Evolutionary conservation across 64 coral and sea anemone species (phyloP), one percentile per base, ranked within the genome.

Genomic region (Astreopora myriophthalma): DNA sequence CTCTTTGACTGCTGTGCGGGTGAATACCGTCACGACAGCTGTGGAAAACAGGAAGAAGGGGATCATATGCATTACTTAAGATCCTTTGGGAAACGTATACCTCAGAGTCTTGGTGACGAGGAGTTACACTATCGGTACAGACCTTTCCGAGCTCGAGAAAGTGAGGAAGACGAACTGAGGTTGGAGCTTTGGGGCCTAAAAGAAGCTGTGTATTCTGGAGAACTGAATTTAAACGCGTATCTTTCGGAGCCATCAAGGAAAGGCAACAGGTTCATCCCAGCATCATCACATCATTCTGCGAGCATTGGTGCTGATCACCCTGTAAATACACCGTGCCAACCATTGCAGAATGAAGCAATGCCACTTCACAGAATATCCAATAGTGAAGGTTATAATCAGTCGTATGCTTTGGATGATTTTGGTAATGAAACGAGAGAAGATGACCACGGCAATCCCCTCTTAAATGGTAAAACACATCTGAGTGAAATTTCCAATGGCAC

Each of bases 121-220:
- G 80, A 62, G 48, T 12, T 69, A 11, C 16, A n/a, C 13, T 52
- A 36, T 78, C 30, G n/a, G 9, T 51, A 37, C 23, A 69, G 42
- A 75, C 49, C 67, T 20, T 57, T 75, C 34, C 69, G 19, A 2
- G 62, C 14, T 16, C 10, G 38, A 37, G 72, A 94, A 66, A 34
- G 60, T 55, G 95, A 97, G 19, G 91, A 94, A 58, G 95, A 97
- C 6, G 86, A 94, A 14, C 52, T 97, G 24, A 93, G 86, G 33
- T 66, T 97, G 26, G 95, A 97, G 60, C 27, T 94, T 20, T 97
- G 91, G 95, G 95, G 95, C 2, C 58, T 97, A 70, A 84, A 84
- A 71, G 92, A 92, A 57, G 87, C 95, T 57, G 95, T 97, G 5
- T 26, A 87, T 61, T 87, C 86, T 25, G 95, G 95, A 11, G 61